Percentiles rank a stretch among this genome's conserved stretches.
phyloP scores from a whole-genome alignment of 2,888 invertebrate species.

The Coleophora deauratella region DNA sequence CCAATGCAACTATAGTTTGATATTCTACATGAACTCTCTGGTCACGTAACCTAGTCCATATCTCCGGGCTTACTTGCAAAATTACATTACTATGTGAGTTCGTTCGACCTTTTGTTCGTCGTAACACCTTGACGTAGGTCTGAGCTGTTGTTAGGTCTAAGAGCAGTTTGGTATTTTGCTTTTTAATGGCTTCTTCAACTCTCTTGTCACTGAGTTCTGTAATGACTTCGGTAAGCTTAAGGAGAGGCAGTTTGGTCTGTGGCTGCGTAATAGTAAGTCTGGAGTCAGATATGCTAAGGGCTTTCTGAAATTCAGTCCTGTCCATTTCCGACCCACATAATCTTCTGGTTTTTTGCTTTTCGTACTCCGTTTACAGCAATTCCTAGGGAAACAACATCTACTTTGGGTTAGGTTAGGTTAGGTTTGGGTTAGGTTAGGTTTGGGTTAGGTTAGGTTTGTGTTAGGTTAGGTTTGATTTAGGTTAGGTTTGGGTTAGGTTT shows the following conservation, averaged over 20 bases:
- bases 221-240: background rate
- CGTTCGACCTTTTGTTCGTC: background rate
- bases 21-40: background rate
- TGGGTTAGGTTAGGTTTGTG: too few species aligned
- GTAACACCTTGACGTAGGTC: background rate
- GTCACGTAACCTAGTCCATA: background rate
- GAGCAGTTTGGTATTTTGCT: background rate
- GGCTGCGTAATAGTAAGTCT: background rate
- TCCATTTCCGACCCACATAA: background rate
- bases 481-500: too few species aligned
- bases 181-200: background rate
- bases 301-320: background rate
- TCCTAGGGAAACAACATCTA: constrained; percentile 1
- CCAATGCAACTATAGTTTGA: background rate
- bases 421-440: constrained; percentile 14
- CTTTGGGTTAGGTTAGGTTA: constrained; percentile 13
- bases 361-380: constrained; percentile 3
- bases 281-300: background rate
- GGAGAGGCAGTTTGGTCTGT: background rate
- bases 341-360: constrained; percentile 7
- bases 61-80: background rate
- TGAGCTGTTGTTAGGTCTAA: background rate
- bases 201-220: background rate
- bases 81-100: background rate
- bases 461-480: too few species aligned